Conservation (phyloP, 2,888 invertebrate species). For the Shargacucullia verbasci region DNA sequence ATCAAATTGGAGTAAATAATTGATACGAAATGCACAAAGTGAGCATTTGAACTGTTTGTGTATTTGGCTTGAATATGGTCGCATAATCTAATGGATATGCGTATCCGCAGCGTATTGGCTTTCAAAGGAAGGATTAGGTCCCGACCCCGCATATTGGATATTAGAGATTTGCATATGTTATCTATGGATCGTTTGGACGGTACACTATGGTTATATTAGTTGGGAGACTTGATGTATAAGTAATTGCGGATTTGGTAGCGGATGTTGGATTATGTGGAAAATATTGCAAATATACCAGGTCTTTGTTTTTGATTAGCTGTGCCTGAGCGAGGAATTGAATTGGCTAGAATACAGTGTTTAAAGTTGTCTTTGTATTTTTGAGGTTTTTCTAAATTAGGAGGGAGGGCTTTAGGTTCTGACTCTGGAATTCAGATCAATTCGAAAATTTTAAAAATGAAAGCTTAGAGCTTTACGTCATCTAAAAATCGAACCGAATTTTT, state of each 20-base stretch:
- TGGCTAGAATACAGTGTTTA: no score
- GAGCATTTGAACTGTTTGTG: constrained; percentile 26
- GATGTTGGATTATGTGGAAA: constrained; percentile 6
- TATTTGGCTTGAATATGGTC: constrained; percentile 22
- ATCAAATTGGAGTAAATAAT: not conserved
- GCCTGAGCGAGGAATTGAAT: no score
- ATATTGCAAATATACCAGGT: no score
- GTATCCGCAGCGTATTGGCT: constrained; percentile 27
- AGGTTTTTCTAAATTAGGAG: no score
- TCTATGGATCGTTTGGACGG: constrained; percentile 28
- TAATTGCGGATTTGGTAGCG: constrained; percentile 33
- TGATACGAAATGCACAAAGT: constrained; percentile 36
- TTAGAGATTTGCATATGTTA: constrained; percentile 50
- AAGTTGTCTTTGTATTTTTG: no score
- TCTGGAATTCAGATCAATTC: no score
- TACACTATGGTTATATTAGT: constrained; percentile 25
- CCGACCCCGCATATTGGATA: constrained; percentile 48
- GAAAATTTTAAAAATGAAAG: no score
- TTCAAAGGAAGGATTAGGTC: constrained; percentile 51
- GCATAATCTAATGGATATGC: constrained; percentile 25
- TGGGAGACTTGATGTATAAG: constrained; percentile 22
- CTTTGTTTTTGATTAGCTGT: no score
- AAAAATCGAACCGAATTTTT: no score
- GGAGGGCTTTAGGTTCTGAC: no score
- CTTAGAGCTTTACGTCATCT: no score